Base-by-base conservation (phyloP, 53 echinoderm and acorn worm genomes). In the Arbacia lixula region DNA sequence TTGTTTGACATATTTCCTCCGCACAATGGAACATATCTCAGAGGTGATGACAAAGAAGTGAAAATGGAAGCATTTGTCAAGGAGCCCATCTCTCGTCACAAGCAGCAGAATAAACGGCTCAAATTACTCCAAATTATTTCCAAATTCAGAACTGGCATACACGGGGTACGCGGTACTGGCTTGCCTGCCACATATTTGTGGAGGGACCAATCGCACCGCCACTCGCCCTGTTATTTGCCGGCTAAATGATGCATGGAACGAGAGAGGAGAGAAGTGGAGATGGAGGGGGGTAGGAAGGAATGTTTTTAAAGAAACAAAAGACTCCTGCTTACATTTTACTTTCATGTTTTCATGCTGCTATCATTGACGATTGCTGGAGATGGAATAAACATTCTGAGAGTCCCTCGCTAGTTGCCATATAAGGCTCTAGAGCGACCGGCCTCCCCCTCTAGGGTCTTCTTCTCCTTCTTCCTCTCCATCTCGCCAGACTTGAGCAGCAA, bases 1-100 rank as follows among this genome's bases (percentile, higher is more conserved):
- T n/a, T n/a, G n/a, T n/a, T n/a, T n/a, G n/a, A n/a, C n/a, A n/a
- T n/a, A n/a, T n/a, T n/a, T n/a, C n/a, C n/a, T n/a, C n/a, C n/a
- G n/a, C n/a, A n/a, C n/a, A n/a, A n/a, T n/a, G n/a, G n/a, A n/a
- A n/a, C n/a, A n/a, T n/a, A n/a, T n/a, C n/a, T n/a, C n/a, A n/a
- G n/a, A n/a, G n/a, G n/a, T n/a, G n/a, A n/a, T n/a, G n/a, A n/a
- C n/a, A n/a, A n/a, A n/a, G n/a, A n/a, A n/a, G n/a, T n/a, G n/a
- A n/a, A 26, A 69, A 69, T 69, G 69, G 43, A 69, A 69, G 69
- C 69, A 40, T 69, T 69, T 69, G 69, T 69, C 69, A 69, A 21
- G 27, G 27, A 69, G 69, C 43, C 69, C 11, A 10, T 69, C 69
- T 69, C 41, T 69, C 29, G 69, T 69, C 69, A 43, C 42, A 41